Conservation (phyloP, 1,140 invertebrate species). For the Matsumurasca onukii region DNA sequence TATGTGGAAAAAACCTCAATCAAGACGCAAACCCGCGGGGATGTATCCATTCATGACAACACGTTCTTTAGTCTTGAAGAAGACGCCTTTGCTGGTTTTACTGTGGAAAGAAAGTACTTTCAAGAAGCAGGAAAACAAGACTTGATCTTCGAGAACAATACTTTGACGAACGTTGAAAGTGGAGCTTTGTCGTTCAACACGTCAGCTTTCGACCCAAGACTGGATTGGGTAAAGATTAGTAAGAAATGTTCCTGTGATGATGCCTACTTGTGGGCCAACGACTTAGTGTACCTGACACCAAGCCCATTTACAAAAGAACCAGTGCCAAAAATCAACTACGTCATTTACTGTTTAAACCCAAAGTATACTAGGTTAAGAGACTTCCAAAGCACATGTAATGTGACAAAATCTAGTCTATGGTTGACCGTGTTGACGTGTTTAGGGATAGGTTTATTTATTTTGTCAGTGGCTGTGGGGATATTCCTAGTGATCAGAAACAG, state of each 20-base stretch:
- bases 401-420: background rate
- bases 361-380: background rate
- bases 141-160: conserved; percentile 66
- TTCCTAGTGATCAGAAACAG: conserved; percentile 26
- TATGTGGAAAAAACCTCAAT: conserved; percentile 64
- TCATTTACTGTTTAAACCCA: conserved; percentile 11
- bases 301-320: conserved; percentile 32
- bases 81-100: conserved; percentile 62
- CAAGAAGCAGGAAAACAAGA: conserved; percentile 48
- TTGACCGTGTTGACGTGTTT: background rate
- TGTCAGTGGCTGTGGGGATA: background rate
- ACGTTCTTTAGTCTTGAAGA: conserved; percentile 55
- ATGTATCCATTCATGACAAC: conserved; percentile 66
- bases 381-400: background rate
- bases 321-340: background rate
- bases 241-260: conserved; percentile 59
- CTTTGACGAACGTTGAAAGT: conserved; percentile 54
- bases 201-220: conserved; percentile 52
- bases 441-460: background rate
- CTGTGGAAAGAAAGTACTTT: conserved; percentile 47
- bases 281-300: conserved; percentile 51
- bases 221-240: conserved; percentile 60
- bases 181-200: conserved; percentile 60
- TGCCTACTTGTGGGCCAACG: conserved; percentile 49
- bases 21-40: conserved; percentile 58